Evolutionary conservation across 2,797 vertebrate species (phyloP).

Genomic region (Phaenicophaeus curvirostris): DNA sequence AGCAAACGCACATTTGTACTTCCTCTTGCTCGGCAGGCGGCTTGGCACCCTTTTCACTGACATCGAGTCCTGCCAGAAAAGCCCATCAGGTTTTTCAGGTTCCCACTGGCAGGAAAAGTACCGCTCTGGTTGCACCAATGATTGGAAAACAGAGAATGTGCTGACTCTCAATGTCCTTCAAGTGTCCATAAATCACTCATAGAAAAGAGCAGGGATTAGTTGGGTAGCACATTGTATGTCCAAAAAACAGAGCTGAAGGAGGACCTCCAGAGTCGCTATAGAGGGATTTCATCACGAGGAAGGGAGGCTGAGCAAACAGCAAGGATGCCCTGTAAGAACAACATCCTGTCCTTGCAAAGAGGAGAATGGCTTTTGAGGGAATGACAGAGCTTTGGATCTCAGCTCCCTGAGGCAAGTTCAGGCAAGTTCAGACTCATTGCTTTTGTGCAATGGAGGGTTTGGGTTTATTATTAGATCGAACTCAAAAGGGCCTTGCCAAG

Average conservation of each 20-base stretch:
- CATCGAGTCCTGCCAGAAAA: conserved; percentile 20
- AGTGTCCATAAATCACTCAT: conserved; percentile 59
- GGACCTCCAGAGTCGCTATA: conserved; percentile 67
- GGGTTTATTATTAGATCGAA: conserved; percentile 65
- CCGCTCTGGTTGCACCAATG: not conserved
- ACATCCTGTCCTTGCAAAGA: conserved; percentile 65
- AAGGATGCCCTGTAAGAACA: conserved; percentile 55
- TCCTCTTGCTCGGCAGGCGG: not conserved
- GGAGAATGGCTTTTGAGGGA: conserved; percentile 64
- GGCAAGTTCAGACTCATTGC: conserved; percentile 66
- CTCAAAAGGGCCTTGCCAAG: conserved; percentile 59
- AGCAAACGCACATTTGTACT: not conserved
- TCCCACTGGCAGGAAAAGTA: conserved; percentile 50
- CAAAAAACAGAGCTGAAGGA: conserved; percentile 10
- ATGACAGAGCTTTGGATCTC: conserved; percentile 66
- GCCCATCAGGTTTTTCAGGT: conserved; percentile 49
- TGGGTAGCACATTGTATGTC: conserved; percentile 40
- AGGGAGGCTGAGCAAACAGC: conserved; percentile 45
- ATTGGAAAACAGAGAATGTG: conserved; percentile 49
- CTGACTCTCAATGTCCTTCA: conserved; percentile 17
- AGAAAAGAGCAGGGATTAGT: conserved; percentile 46
- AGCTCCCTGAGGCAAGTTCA: conserved; percentile 51
- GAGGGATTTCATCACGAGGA: conserved; percentile 56
- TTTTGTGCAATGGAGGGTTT: conserved; percentile 26
- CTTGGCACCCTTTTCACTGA: conserved; percentile 13